Base-by-base conservation (phyloP, 2,113 vertebrate species). In the Platichthys flesus region DNA sequence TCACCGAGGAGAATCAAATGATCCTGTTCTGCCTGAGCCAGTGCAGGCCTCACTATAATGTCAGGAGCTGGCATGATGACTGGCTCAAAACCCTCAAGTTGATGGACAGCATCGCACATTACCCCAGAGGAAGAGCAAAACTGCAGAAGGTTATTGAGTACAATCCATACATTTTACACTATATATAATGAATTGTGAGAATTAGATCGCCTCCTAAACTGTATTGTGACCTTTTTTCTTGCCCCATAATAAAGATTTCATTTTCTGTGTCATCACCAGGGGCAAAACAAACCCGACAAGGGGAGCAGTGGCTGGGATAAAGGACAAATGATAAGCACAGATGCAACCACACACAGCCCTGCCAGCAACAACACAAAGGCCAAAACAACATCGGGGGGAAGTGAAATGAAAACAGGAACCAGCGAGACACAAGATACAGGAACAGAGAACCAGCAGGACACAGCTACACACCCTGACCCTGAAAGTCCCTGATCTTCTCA, bases 51-150 rank as follows among this genome's bases (percentile, higher is more conserved):
- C 73, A 62, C 56, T 95, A 93, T 85, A 88, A 72, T 56, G 71
- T 89, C 59, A 82, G 72, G 21, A 66, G 16, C 60, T 94, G 93
- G 94, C 90, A 91, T 2, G 84, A 96, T 71, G 94, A 94, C 74
- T 91, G 93, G 94, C 85, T 88, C 61, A 56, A 56, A 82, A 84
- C 87, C 71, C 87, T 90, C 4, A 87, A 90, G 72, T 77, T 91
- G 81, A 91, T 26, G 83, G 91, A 92, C 5, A 91, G 73, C 14
- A 61, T 93, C 64, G 55, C 55, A 0, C 92, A 70, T 70, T 93
- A 91, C 59, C 92, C 94, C 57, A 4, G 8, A 76, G 79, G 63
- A 78, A 55, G 10, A 9, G 16, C 54, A 23, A 82, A 55, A 21
- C 65, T 78, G 9, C 12, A 2, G 81, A 91, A 95, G 93, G 93